Evolutionary conservation across 92 coral and sea anemone genomes (phyloP), one percentile per base, ranked within the genome.

Genomic region (Zoanthus gigantus): DNA sequence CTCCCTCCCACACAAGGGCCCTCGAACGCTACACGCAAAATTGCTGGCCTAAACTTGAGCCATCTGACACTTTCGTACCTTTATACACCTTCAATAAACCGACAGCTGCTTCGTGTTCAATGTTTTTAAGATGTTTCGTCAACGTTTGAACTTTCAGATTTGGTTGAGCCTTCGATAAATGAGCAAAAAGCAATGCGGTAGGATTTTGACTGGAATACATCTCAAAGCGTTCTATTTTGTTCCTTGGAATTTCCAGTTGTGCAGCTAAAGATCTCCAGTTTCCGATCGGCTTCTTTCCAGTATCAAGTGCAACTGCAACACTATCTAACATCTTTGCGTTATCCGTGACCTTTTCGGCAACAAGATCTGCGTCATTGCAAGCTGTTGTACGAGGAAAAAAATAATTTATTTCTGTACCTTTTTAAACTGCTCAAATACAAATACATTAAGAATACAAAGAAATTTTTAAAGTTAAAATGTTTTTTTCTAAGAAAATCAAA

Each of bases 241-340:
- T 76, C 80, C 28, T 50, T 12, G 80, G 66, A 29, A 76, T 2
- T 5, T 29, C 23, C 34, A 76, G 63, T 16, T 76, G 50, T 76
- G 60, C 63, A 23, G 80, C 80, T 15, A 76, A 48, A 4, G 80
- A 76, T 34, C 61, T 76, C 80, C 80, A 76, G 80, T 76, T 76
- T 10, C 80, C 80, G 28, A 48, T 13, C n/a, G 80, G 61, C 42
- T 30, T 76, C 61, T 17, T 18, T 76, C 61, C 61, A 23, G 63
- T 48, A 37, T 76, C 80, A 48, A 76, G 80, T n/a, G 50, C 44
- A 1, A 46, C 6, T 32, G 80, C 80, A 48, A 76, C 50, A 42
- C 4, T 29, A 9, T 76, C 80, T 52, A 76, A 76, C 65, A 76
- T 0, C 5, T 9, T 6, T 7, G 42, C 9, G 42, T 48, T 7